These are phyloP conservation scores for Chloroceryle amazona DNA, from an alignment of 2,797 vertebrate genomes.

Conservation along the genomic window DNA sequence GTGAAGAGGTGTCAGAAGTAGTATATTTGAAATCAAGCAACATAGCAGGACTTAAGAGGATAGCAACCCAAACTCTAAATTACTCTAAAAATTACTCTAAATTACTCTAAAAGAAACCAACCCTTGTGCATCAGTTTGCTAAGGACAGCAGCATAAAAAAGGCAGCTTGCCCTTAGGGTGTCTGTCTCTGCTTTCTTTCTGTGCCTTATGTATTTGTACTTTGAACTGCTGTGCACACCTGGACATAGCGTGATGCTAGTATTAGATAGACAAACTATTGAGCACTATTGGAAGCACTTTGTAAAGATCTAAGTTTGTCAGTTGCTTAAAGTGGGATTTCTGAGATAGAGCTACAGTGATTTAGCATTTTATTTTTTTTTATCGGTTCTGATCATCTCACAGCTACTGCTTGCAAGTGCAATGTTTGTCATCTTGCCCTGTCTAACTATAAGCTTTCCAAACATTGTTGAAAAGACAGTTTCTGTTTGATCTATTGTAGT, in stretches of 20 bases:
- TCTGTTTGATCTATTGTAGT: neutral
- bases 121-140: rapidly evolving
- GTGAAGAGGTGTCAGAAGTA: neutral
- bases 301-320: neutral
- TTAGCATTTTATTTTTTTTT: neutral
- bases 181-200: neutral
- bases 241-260: neutral
- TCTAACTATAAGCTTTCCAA: neutral
- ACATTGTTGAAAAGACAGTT: conserved; percentile 35
- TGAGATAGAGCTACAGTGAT: neutral
- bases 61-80: neutral
- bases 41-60: neutral
- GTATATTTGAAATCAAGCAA: conserved; percentile 42
- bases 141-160: neutral
- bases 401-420: neutral
- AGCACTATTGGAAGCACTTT: neutral
- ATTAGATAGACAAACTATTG: neutral
- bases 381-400: neutral
- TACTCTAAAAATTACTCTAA: neutral
- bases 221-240: conserved; percentile 1
- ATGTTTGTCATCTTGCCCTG: neutral
- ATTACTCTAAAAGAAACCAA: neutral
- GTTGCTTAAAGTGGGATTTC: neutral
- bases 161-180: neutral
- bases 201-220: neutral